Base-by-base conservation (phyloP, 2,797 vertebrate genomes). In the Arremon aurantiirostris region DNA sequence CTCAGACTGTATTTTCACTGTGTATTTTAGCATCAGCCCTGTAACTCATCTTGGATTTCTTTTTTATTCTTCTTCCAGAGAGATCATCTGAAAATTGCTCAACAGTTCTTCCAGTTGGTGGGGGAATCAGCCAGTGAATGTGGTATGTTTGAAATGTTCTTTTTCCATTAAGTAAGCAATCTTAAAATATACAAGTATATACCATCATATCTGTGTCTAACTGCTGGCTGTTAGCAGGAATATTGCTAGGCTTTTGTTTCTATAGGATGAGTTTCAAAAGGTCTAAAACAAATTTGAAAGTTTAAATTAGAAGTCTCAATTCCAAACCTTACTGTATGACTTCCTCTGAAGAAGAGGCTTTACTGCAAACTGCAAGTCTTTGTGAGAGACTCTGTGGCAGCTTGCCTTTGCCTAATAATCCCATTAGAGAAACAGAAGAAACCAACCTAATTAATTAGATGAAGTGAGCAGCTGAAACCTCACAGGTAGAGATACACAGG, bases 81-180 rank as follows among this genome's bases (percentile, higher is more conserved):
- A 96, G 99, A 99, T 85, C 98, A 99, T 95, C 97, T 99, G 95
- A 99, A 99, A 98, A 99, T 98, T 87, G 99, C 99, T 81, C 99
- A 99, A 92, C 98, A 99, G 96, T 99, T 99, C 97, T 99, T 99
- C 94, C 99, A 99, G 98, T 92, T 99, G 96, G 99, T 99, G 13
- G 99, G 99, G 82, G 99, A 99, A 93, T 99, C 99, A 55, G 98
- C 99, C 14, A 99, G 99, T 26, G 99, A 99, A 98, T 99, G 99
- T 37, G 99, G 99, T 99, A 98, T 39, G 97, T 97, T 75, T 91
- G 35, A 93, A 82, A 70, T 80, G 57, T 60, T 85, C 56, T 92
- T 78, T 78, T 75, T 81, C 53, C 30, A 3, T 84, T 95, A 34
- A 39, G 6, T 90, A 69, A 69, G 76, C 20, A 42, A 30, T 70